Evolutionary conservation across 2,113 vertebrate genomes (phyloP).

Genomic region (Gila orcuttii): DNA sequence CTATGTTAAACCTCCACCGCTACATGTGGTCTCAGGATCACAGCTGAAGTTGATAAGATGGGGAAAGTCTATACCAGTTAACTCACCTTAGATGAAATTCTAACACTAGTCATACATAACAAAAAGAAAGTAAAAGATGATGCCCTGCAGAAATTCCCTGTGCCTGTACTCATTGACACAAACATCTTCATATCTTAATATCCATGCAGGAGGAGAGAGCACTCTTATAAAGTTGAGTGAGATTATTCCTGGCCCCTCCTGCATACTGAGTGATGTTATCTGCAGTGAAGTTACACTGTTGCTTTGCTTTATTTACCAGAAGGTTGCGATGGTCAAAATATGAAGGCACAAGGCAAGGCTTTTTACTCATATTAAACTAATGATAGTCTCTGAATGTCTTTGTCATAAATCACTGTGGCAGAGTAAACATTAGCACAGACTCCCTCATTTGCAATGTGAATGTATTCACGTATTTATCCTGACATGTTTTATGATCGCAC

Average conservation of each 20-base stretch:
- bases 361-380: constrained; percentile 71
- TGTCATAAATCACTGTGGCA: constrained; percentile 74
- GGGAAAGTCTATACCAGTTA: constrained; percentile 1
- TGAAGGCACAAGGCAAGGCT: constrained; percentile 49
- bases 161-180: constrained; percentile 25
- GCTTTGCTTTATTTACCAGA: constrained; percentile 71
- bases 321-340: constrained; percentile 68
- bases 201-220: constrained; percentile 29
- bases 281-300: constrained; percentile 60
- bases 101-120: neutral
- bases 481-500: constrained; percentile 83
- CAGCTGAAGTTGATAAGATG: neutral
- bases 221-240: constrained; percentile 57
- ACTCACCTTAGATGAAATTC: neutral
- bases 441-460: constrained; percentile 75
- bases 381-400: constrained; percentile 68
- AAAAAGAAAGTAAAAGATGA: neutral
- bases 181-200: constrained; percentile 42
- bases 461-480: constrained; percentile 81
- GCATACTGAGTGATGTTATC: constrained; percentile 69
- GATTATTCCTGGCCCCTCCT: constrained; percentile 42
- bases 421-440: constrained; percentile 66
- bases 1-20: neutral
- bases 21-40: neutral
- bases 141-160: neutral